phyloP scores from a whole-genome alignment of 2,797 vertebrate species.

The Sebastes oblongus region DNA sequence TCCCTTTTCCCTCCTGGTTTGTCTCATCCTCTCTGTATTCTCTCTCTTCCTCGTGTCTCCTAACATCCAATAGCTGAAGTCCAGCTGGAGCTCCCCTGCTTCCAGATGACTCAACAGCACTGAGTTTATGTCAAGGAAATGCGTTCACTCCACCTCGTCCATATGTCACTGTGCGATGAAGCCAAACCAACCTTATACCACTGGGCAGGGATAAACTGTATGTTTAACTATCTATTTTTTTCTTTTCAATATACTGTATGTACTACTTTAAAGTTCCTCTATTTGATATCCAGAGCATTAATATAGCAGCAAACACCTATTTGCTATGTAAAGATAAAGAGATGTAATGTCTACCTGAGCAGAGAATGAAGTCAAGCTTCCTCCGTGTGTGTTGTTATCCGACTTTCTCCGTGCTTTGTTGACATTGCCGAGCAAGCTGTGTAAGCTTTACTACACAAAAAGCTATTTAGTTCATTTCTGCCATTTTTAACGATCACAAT shows the following conservation, averaged over 20 bases:
- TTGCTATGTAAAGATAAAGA: too few species aligned
- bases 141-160: constrained; percentile 22
- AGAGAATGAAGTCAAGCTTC: too few species aligned
- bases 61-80: constrained; percentile 24
- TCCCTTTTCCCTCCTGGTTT: constrained; percentile 23
- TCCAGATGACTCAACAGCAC: constrained; percentile 52
- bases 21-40: constrained; percentile 17
- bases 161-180: constrained; percentile 34
- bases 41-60: constrained; percentile 9
- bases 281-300: too few species aligned
- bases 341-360: too few species aligned
- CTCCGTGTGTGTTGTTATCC: too few species aligned
- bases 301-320: too few species aligned
- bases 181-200: not conserved
- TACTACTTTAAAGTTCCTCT: not conserved
- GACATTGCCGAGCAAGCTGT: too few species aligned
- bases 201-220: not conserved
- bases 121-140: constrained; percentile 34
- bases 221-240: not conserved
- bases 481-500: not conserved
- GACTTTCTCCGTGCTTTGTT: too few species aligned
- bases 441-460: too few species aligned
- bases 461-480: not conserved
- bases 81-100: constrained; percentile 39
- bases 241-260: not conserved